Percentiles rank a stretch among this genome's conserved stretches.
Conservation (phyloP, 2,113 vertebrate species). For the Merops nubicus region DNA sequence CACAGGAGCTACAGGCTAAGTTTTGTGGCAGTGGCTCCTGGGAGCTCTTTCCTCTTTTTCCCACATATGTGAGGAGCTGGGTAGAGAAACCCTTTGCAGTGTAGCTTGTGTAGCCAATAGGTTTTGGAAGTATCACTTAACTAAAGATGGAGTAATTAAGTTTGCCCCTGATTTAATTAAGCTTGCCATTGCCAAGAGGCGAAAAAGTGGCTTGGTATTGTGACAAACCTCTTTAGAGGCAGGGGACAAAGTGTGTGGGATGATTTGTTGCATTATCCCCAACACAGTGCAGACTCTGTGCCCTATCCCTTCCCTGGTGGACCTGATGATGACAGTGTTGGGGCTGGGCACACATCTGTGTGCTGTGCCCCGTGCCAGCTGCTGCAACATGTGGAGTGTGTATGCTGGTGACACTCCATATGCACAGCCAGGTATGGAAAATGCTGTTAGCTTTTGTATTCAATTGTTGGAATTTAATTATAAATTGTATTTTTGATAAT, state of each 20-base stretch:
- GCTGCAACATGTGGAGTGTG: neutral
- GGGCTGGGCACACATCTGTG: neutral
- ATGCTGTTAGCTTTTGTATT: neutral
- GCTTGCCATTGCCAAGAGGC: neutral
- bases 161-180: neutral
- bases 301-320: neutral
- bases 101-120: rapidly evolving
- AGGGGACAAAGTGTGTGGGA: rapidly evolving
- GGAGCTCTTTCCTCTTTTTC: neutral
- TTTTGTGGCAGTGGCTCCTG: neutral
- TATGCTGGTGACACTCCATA: neutral
- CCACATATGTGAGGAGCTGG: rapidly evolving
- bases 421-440: neutral
- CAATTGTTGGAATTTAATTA: neutral
- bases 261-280: neutral
- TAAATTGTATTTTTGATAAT: neutral
- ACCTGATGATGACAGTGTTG: rapidly evolving
- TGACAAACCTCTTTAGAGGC: neutral
- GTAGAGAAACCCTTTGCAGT: neutral
- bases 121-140: neutral
- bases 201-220: neutral
- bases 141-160: neutral
- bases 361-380: neutral
- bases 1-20: neutral
- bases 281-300: rapidly evolving